Conservation (phyloP, 1,140 invertebrate genomes). For the Zaprionus nigranus region DNA sequence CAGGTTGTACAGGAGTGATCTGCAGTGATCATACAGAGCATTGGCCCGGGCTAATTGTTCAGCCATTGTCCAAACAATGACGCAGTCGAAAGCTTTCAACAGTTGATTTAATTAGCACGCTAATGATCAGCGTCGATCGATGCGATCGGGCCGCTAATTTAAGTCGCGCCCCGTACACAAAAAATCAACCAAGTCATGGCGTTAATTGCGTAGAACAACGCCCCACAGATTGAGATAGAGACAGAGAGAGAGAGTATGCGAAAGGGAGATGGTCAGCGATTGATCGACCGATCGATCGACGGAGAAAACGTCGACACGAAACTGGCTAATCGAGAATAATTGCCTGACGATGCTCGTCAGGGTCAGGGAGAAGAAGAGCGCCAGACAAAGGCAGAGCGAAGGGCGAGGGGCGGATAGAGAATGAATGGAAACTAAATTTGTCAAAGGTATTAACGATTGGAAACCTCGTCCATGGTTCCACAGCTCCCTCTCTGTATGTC, state of each 20-base stretch:
- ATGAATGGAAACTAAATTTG: slow-evolving; percentile 57
- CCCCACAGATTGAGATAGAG: neutral
- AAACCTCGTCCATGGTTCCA: slow-evolving; percentile 22
- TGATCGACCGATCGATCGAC: slow-evolving; percentile 11
- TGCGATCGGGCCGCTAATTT: slow-evolving; percentile 58
- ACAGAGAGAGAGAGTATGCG: slow-evolving; percentile 2
- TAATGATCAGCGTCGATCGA: slow-evolving; percentile 59
- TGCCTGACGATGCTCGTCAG: slow-evolving; percentile 60
- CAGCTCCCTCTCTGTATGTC: no score
- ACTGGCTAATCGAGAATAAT: slow-evolving; percentile 79
- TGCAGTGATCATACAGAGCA: slow-evolving; percentile 14
- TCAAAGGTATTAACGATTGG: slow-evolving; percentile 67
- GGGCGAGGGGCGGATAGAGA: slow-evolving; percentile 4
- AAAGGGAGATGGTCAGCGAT: slow-evolving; percentile 17
- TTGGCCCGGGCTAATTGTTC: slow-evolving; percentile 63
- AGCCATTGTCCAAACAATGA: slow-evolving; percentile 79
- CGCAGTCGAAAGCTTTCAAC: slow-evolving; percentile 56
- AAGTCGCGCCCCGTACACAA: slow-evolving; percentile 20
- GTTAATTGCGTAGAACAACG: slow-evolving; percentile 71
- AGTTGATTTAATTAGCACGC: slow-evolving; percentile 77
- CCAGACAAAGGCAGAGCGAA: neutral
- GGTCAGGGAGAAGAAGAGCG: neutral
- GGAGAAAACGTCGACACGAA: slow-evolving; percentile 48
- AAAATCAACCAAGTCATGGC: slow-evolving; percentile 60
- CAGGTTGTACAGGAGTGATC: neutral